Conservation (phyloP, 2,888 invertebrate species). For the Pycnomerus fuliginosus region DNA sequence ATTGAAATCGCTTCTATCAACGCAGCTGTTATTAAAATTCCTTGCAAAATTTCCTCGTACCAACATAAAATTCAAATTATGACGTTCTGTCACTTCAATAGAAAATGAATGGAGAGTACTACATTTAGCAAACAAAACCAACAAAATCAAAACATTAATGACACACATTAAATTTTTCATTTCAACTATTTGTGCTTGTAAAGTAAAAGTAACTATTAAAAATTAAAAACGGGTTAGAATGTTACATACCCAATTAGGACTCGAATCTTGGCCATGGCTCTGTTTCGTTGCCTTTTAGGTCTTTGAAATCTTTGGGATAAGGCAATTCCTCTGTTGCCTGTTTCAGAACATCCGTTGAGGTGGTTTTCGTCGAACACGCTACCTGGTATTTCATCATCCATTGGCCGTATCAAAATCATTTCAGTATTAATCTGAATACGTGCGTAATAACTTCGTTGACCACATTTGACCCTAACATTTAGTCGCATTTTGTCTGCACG, state of each 20-base stretch:
- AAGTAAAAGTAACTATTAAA: too few relatives aligned
- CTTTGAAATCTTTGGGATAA: slow-evolving; percentile 1
- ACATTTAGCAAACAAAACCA: too few relatives aligned
- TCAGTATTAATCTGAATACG: slow-evolving; percentile 4
- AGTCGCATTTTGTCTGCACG: neutral
- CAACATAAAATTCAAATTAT: too few relatives aligned
- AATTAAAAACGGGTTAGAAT: too few relatives aligned
- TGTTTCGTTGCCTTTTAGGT: slow-evolving; percentile 1
- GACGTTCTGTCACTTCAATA: too few relatives aligned
- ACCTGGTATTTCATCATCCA: slow-evolving; percentile 3
- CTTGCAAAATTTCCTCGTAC: too few relatives aligned
- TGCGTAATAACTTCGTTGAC: neutral
- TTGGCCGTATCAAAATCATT: neutral
- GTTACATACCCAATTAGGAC: slow-evolving; percentile 2
- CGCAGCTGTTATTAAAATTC: too few relatives aligned
- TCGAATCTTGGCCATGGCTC: slow-evolving; percentile 1
- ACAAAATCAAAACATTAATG: too few relatives aligned
- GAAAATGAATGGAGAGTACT: too few relatives aligned
- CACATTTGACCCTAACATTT: slow-evolving; percentile 2
- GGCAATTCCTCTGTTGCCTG: neutral
- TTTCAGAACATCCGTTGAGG: slow-evolving; percentile 1
- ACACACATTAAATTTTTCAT: too few relatives aligned
- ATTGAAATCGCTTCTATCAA: too few relatives aligned
- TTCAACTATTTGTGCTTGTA: too few relatives aligned
- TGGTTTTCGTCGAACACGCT: slow-evolving; percentile 3